Evolutionary conservation across 2,888 invertebrate genomes (phyloP).

Genomic region (Anoncus sp.): DNA sequence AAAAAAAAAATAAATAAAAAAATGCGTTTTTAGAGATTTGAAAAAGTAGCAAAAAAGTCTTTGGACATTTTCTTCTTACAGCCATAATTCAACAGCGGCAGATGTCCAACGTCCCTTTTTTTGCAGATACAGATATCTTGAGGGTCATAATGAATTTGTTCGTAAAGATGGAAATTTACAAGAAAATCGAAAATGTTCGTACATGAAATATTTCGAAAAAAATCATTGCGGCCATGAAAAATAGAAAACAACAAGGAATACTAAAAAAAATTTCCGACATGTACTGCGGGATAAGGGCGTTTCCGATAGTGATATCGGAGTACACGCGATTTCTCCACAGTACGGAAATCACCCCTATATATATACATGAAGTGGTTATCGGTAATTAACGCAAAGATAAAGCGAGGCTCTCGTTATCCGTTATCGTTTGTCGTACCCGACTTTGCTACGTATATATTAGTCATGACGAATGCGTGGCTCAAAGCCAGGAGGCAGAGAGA

Average conservation of each 20-base stretch:
- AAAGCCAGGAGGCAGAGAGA: slow-evolving; percentile 28
- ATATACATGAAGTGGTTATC: slow-evolving; percentile 66
- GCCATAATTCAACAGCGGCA: no score
- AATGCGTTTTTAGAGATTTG: no score
- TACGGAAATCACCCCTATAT: slow-evolving; percentile 65
- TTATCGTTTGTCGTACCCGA: slow-evolving; percentile 47
- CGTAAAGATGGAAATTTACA: neutral
- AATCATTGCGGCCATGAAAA: neutral
- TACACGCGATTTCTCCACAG: slow-evolving; percentile 47
- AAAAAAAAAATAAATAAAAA: no score
- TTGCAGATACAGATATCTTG: no score
- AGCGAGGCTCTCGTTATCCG: slow-evolving; percentile 46
- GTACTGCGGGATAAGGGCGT: slow-evolving; percentile 60
- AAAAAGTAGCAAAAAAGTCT: no score
- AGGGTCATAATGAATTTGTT: no score
- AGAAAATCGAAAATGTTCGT: neutral
- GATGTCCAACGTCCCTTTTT: no score
- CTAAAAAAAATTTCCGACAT: slow-evolving; percentile 33
- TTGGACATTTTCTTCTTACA: no score
- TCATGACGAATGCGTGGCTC: slow-evolving; percentile 43
- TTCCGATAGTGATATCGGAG: slow-evolving; percentile 53
- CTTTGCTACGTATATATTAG: slow-evolving; percentile 41
- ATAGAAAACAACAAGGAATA: neutral
- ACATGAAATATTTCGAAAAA: neutral
- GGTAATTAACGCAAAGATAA: slow-evolving; percentile 71